Evolutionary conservation across 2,113 vertebrate species (phyloP).

Genomic region (Notothenia coriiceps): DNA sequence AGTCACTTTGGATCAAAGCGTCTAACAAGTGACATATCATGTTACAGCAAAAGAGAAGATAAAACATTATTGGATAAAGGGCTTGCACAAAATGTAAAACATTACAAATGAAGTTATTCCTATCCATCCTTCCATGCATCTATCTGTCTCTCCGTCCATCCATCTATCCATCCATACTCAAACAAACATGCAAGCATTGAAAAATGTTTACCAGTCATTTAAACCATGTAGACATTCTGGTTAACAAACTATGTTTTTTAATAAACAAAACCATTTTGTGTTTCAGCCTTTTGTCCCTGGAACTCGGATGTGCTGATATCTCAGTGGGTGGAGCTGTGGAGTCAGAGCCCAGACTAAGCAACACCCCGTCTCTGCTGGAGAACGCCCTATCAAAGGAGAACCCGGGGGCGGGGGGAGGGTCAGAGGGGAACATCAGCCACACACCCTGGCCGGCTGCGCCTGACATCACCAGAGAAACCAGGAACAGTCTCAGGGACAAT

Average conservation of each 20-base stretch:
- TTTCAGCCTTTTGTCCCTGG: slow-evolving; percentile 85
- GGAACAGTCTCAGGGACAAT: slow-evolving; percentile 88
- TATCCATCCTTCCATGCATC: too few species aligned
- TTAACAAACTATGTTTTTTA: neutral
- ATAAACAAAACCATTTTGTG: neutral
- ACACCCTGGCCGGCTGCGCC: slow-evolving; percentile 94
- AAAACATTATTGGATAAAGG: too few species aligned
- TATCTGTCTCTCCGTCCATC: too few species aligned
- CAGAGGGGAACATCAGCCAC: slow-evolving; percentile 86
- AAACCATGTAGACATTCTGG: neutral
- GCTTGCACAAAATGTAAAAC: too few species aligned
- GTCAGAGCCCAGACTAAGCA: slow-evolving; percentile 87
- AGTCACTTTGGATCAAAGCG: too few species aligned
- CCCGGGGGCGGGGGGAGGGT: slow-evolving; percentile 72
- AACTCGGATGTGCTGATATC: slow-evolving; percentile 80
- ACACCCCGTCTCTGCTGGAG: slow-evolving; percentile 90
- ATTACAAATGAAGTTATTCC: too few species aligned
- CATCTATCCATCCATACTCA: neutral
- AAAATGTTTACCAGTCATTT: neutral
- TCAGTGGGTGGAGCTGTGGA: slow-evolving; percentile 81
- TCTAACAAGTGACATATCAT: too few species aligned
- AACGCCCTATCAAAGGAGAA: slow-evolving; percentile 91
- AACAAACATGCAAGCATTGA: neutral
- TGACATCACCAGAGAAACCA: slow-evolving; percentile 97
- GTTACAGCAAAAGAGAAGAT: too few species aligned